Conservation (phyloP, 2,888 invertebrate genomes). For the Drosophila borborema region DNA sequence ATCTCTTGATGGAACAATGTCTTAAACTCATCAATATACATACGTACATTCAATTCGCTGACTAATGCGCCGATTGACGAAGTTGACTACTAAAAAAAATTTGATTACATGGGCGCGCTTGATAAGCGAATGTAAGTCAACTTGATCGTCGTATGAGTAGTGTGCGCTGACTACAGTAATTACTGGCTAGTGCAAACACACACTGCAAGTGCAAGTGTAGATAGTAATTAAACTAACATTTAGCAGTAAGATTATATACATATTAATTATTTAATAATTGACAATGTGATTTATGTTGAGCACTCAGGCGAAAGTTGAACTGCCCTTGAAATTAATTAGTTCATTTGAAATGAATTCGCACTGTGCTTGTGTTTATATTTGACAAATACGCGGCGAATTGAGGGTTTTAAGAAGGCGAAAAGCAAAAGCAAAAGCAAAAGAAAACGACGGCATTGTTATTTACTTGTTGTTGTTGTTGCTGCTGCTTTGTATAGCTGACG, state of each 20-base stretch:
- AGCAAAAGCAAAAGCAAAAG: slow-evolving; percentile 14
- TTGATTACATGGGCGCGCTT: slow-evolving; percentile 36
- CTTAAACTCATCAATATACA: background rate
- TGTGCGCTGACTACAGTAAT: slow-evolving; percentile 19
- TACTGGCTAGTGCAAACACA: background rate
- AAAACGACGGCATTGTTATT: slow-evolving; percentile 34
- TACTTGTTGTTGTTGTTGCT: slow-evolving; percentile 19
- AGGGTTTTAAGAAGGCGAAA: slow-evolving; percentile 35
- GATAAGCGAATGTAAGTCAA: slow-evolving; percentile 38
- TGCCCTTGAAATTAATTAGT: slow-evolving; percentile 70
- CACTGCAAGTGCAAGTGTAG: background rate
- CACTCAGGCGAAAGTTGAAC: slow-evolving; percentile 36
- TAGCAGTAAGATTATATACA: background rate
- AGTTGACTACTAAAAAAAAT: slow-evolving; percentile 33
- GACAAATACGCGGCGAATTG: slow-evolving; percentile 39
- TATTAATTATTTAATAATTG: background rate
- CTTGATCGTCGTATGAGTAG: background rate
- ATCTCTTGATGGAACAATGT: background rate
- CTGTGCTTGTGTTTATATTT: slow-evolving; percentile 49
- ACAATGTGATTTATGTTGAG: slow-evolving; percentile 18
- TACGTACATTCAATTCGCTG: slow-evolving; percentile 32
- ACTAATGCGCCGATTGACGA: slow-evolving; percentile 57
- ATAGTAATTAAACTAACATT: background rate
- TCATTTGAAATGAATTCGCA: slow-evolving; percentile 43
- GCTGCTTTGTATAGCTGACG: slow-evolving; percentile 68